Conservation (phyloP, 2,113 vertebrate species). For the Oenanthe oenanthe region DNA sequence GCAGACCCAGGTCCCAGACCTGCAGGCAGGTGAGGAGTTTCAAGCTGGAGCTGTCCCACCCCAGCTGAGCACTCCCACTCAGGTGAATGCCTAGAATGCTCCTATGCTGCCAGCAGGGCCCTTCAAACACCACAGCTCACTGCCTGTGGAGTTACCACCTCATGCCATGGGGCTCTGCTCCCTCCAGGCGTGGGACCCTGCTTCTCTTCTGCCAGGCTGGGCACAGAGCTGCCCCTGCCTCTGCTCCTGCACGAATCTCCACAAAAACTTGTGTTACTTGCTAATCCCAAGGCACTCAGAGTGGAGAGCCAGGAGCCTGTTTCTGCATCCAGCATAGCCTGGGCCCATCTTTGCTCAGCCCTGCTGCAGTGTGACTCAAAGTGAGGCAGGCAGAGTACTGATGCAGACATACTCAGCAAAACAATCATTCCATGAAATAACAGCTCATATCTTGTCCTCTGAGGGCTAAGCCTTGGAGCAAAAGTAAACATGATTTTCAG, state of each 20-base stretch:
- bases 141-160: rapidly evolving
- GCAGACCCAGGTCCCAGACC: neutral
- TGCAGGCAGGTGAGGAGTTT: neutral
- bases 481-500: neutral
- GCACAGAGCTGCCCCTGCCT: neutral
- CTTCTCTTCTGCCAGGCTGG: neutral
- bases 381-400: neutral
- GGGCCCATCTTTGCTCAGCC: neutral
- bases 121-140: neutral
- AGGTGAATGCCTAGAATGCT: rapidly evolving
- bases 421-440: neutral
- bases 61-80: neutral
- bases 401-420: neutral
- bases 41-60: neutral
- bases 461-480: neutral
- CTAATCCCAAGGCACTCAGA: neutral
- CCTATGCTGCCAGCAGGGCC: neutral
- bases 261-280: neutral
- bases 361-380: neutral
- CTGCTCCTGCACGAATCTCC: neutral
- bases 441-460: neutral
- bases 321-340: neutral
- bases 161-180: neutral
- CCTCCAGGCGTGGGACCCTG: neutral
- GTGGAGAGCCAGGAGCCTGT: neutral